Percentiles rank a stretch among this genome's conserved stretches.
Conservation (phyloP, 2,113 vertebrate genomes). For the Phrynocephalus versicolor region DNA sequence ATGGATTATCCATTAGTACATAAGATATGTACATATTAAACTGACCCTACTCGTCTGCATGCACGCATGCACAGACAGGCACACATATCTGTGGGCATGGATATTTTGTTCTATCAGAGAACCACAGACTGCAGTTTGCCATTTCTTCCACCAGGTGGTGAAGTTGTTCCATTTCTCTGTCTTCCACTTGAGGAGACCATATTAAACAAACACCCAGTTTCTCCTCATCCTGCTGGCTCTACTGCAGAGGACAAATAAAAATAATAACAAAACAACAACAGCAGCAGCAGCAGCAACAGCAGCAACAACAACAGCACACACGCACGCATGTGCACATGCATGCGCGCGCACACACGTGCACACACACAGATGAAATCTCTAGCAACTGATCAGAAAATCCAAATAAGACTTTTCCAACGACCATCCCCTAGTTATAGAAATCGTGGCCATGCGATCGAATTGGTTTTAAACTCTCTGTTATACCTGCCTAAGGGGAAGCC, state of each 20-base stretch:
- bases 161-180: background rate
- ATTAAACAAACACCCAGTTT: background rate
- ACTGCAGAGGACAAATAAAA: conserved; percentile 7
- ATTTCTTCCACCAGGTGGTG: conserved; percentile 6
- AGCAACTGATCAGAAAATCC: background rate
- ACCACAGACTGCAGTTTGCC: background rate
- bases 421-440: background rate
- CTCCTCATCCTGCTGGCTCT: background rate
- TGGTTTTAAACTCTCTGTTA: background rate
- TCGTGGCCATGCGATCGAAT: background rate
- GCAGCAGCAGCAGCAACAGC: too few species aligned
- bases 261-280: too few species aligned
- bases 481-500: too few species aligned
- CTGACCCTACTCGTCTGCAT: background rate
- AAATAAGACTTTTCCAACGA: background rate
- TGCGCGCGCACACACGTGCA: background rate
- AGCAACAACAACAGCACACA: too few species aligned
- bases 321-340: too few species aligned
- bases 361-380: background rate
- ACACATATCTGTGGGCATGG: background rate
- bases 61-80: background rate
- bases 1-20: too few species aligned
- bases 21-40: too few species aligned
- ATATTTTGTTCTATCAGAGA: background rate
- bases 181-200: background rate